Evolutionary conservation across 53 echinoderm and acorn worm genomes (phyloP).

Genomic region (Zoroaster sp.): DNA sequence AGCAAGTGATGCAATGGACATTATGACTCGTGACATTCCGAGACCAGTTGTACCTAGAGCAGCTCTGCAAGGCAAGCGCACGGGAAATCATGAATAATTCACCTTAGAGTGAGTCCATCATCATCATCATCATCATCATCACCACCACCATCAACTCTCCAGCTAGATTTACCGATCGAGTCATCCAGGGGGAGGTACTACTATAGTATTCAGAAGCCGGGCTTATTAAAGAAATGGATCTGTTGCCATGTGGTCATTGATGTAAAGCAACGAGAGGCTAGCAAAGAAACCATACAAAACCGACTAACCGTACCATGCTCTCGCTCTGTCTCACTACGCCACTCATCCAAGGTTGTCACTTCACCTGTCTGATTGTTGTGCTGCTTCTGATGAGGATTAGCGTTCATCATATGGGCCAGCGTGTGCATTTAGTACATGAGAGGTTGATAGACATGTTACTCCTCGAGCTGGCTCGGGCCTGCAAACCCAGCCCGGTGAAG

Average conservation of each 20-base stretch:
- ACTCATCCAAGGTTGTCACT: slow-evolving; percentile 5
- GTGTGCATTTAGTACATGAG: background rate
- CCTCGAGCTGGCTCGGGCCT: background rate
- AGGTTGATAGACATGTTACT: too few species aligned
- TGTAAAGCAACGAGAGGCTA: too few species aligned
- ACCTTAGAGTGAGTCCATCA: background rate
- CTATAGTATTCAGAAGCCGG: background rate
- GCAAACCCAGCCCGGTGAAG: background rate
- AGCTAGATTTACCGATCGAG: background rate
- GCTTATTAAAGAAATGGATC: background rate
- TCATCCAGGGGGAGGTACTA: background rate
- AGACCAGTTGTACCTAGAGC: background rate
- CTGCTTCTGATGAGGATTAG: background rate
- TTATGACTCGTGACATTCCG: background rate
- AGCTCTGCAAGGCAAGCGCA: background rate
- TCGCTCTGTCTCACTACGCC: background rate
- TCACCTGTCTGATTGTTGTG: slow-evolving; percentile 13
- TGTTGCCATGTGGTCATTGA: background rate
- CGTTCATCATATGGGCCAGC: background rate
- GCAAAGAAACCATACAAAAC: too few species aligned
- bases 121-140: slow-evolving; percentile 1
- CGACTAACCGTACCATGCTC: background rate
- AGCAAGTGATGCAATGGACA: background rate
- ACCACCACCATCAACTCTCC: background rate
- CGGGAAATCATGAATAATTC: slow-evolving; percentile 28